Evolutionary conservation across 2,797 vertebrate species (phyloP).

Genomic region (Myripristis jacobus): DNA sequence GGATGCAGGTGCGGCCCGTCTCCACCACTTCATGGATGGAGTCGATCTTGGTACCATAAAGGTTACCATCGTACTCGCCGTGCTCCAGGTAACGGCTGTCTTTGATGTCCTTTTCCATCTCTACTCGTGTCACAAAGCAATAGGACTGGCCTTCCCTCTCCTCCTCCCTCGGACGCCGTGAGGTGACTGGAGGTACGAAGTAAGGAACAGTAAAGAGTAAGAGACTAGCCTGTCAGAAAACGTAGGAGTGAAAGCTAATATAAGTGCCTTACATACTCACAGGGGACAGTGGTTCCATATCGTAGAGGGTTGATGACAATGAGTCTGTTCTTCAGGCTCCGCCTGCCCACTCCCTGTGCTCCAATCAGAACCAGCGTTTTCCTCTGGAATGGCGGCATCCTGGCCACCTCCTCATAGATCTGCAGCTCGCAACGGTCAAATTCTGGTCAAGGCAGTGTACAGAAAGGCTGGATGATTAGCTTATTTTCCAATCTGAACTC

Average conservation of each 20-base stretch:
- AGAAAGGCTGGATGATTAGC: slow-evolving; percentile 24
- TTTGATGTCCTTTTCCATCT: slow-evolving; percentile 96
- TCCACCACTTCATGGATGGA: slow-evolving; percentile 96
- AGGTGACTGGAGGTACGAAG: slow-evolving; percentile 88
- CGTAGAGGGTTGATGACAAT: slow-evolving; percentile 92
- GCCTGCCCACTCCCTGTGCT: slow-evolving; percentile 96
- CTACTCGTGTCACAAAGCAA: slow-evolving; percentile 90
- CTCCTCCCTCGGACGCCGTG: slow-evolving; percentile 92
- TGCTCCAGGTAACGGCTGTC: slow-evolving; percentile 94
- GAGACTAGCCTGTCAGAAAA: not conserved
- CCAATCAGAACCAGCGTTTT: slow-evolving; percentile 97
- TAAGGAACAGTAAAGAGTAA: slow-evolving; percentile 6
- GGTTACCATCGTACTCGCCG: slow-evolving; percentile 97
- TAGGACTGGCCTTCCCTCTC: slow-evolving; percentile 96
- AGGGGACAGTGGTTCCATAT: slow-evolving; percentile 97
- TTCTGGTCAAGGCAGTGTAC: slow-evolving; percentile 81
- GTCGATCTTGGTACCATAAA: slow-evolving; percentile 98
- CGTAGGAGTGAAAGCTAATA: not conserved
- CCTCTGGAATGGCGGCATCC: slow-evolving; percentile 98
- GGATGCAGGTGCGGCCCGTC: slow-evolving; percentile 93
- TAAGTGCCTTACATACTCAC: slow-evolving; percentile 83
- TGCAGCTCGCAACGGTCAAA: slow-evolving; percentile 99
- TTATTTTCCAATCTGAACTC: not conserved
- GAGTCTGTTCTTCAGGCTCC: slow-evolving; percentile 98
- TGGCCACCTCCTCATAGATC: slow-evolving; percentile 97